These are phyloP conservation scores for Gopherus evgoodei DNA, from an alignment of 2,113 vertebrate genomes.

Conservation along the genomic window DNA sequence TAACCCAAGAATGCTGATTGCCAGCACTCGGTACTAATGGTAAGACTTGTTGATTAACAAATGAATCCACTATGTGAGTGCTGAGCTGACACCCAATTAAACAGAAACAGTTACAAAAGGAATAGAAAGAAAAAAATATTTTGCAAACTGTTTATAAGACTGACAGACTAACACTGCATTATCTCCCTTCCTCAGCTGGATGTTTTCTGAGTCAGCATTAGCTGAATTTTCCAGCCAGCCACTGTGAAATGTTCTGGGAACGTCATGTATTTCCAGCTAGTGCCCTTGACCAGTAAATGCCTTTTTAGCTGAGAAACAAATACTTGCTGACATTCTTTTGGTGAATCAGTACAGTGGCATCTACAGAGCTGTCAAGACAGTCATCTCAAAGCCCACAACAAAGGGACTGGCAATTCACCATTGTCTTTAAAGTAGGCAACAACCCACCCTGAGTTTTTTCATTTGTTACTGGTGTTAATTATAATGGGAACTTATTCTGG, in stretches of 20 bases:
- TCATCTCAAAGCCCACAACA: not conserved
- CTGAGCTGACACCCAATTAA: constrained; percentile 35
- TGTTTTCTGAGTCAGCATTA: constrained; percentile 81
- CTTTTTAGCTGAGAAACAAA: not conserved
- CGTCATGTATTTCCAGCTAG: constrained; percentile 76
- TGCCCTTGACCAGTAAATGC: constrained; percentile 69
- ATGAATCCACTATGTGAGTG: constrained; percentile 19
- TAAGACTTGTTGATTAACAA: constrained; percentile 17
- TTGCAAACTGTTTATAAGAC: constrained; percentile 64
- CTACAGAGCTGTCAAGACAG: constrained; percentile 37
- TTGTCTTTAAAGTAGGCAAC: not conserved
- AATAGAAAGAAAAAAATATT: not conserved
- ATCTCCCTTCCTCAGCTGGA: constrained; percentile 80
- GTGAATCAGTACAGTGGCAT: constrained; percentile 38
- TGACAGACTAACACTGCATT: constrained; percentile 66
- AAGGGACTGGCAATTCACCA: constrained; percentile 10
- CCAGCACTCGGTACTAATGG: not conserved
- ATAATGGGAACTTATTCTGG: constrained; percentile 47
- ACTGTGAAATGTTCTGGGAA: constrained; percentile 66
- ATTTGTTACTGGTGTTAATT: not conserved
- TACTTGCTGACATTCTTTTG: constrained; percentile 16
- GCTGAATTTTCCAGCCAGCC: constrained; percentile 78
- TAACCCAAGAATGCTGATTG: not conserved
- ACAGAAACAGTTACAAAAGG: constrained; percentile 46
- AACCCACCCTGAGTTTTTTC: constrained; percentile 6